phyloP scores from a whole-genome alignment of 1,140 invertebrate species.

The Caenorhabditis tropicalis region DNA sequence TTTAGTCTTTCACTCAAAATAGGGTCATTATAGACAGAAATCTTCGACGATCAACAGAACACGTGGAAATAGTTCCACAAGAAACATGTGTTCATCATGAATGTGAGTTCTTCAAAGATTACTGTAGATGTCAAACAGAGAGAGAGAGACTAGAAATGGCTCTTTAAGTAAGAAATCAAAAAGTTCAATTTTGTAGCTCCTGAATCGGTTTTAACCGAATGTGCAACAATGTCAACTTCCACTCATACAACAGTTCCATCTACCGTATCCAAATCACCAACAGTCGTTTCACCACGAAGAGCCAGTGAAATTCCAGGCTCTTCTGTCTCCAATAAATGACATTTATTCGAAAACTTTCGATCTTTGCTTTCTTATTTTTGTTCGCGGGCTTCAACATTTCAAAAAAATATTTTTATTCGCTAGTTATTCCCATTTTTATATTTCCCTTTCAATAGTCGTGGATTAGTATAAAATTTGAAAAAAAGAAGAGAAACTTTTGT shows the following conservation, averaged over 20 bases:
- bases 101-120: neutral
- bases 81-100: slow-evolving; percentile 35
- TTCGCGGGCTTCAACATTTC: slow-evolving; percentile 26
- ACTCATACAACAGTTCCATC: neutral
- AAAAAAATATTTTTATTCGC: neutral
- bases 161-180: neutral
- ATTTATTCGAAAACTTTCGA: neutral
- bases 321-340: slow-evolving; percentile 6
- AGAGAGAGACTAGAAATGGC: too few species aligned
- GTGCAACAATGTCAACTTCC: neutral
- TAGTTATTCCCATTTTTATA: neutral
- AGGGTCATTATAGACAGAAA: neutral
- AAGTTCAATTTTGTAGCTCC: neutral
- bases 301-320: neutral
- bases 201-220: slow-evolving; percentile 10
- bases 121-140: too few species aligned
- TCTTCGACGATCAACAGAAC: neutral
- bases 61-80: slow-evolving; percentile 17
- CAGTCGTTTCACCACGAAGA: slow-evolving; percentile 27
- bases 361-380: neutral
- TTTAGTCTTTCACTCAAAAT: neutral
- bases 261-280: neutral
- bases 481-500: too few species aligned
- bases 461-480: too few species aligned
- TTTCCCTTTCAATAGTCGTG: neutral